Evolutionary conservation across 2,888 invertebrate genomes (phyloP).

Genomic region (Microctonus aethiopoides): DNA sequence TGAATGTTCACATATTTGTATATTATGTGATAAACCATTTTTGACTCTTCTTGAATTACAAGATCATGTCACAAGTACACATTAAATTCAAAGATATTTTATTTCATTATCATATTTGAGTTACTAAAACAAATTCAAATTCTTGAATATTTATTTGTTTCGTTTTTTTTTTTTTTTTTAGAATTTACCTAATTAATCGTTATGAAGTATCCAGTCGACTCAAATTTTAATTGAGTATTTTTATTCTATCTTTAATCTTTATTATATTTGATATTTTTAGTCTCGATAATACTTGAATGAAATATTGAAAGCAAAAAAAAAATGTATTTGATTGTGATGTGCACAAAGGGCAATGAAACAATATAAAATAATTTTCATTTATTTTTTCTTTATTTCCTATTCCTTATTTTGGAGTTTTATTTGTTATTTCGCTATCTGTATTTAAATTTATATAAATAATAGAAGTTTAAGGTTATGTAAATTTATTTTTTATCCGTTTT

Average conservation of each 20-base stretch:
- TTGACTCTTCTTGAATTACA: constrained; percentile 57
- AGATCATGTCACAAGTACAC: constrained; percentile 60
- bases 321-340: no score
- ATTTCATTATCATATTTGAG: neutral
- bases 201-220: no score
- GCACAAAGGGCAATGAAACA: no score
- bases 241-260: neutral
- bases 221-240: neutral
- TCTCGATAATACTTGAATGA: no score
- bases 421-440: neutral
- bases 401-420: neutral
- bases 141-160: no score
- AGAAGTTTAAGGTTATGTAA: neutral
- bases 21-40: constrained; percentile 61
- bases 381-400: neutral
- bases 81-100: constrained; percentile 45
- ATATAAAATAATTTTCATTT: no score
- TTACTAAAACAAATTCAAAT: no score
- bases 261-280: neutral
- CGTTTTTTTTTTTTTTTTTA: no score
- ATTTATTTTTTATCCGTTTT: neutral
- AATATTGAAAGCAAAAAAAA: no score
- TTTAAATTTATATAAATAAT: neutral
- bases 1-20: constrained; percentile 55
- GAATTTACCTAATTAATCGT: no score